Evolutionary conservation across 92 coral and sea anemone species (phyloP).

Genomic region (Palythoa grandis): DNA sequence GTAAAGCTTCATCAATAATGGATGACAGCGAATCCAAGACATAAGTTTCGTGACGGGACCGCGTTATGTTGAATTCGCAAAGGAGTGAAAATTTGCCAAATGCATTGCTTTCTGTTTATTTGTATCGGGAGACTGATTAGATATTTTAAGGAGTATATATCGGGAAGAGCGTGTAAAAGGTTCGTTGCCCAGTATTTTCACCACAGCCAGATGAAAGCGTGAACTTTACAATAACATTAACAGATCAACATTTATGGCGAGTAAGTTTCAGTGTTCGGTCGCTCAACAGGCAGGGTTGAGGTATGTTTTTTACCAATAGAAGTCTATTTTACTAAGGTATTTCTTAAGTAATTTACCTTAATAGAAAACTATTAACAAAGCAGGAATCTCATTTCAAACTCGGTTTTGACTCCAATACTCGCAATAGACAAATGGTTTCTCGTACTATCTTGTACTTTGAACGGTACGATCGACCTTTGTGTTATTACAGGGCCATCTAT

Average conservation of each 20-base stretch:
- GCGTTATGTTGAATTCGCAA: not conserved
- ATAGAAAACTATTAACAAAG: not conserved
- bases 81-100: not conserved
- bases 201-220: not conserved
- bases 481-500: not conserved
- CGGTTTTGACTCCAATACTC: not conserved
- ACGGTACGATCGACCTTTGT: not conserved
- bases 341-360: not conserved
- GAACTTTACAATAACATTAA: not conserved
- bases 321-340: not conserved
- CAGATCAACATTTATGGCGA: conserved; percentile 11
- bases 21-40: conserved; percentile 19
- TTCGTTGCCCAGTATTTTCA: too few relatives aligned
- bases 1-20: conserved; percentile 19
- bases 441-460: not conserved
- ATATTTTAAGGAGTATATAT: not conserved
- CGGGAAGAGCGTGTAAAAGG: too few relatives aligned
- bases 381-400: not conserved
- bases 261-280: not conserved
- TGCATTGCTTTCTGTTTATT: not conserved
- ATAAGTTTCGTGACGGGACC: conserved; percentile 4
- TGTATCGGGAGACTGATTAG: not conserved
- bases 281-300: conserved; percentile 12
- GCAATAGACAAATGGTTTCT: not conserved
- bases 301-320: conserved; percentile 4